Conservation (phyloP, 1,140 invertebrate species). For the Trichonephila clavipes region DNA sequence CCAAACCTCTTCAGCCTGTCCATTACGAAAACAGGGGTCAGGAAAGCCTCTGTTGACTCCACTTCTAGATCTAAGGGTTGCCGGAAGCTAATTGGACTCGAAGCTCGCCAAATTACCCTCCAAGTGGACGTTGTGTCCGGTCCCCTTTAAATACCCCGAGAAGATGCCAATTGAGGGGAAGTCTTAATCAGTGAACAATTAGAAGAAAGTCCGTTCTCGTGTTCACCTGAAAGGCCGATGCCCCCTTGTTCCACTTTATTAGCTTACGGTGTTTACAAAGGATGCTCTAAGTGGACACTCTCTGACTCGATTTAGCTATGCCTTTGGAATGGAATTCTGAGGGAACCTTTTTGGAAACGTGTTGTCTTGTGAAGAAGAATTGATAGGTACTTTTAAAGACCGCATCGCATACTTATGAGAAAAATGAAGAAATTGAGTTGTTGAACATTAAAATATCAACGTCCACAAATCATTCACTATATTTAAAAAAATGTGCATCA, state of each 20-base stretch:
- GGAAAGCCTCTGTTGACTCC: neutral
- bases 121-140: neutral
- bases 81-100: neutral
- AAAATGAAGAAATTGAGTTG: too few relatives aligned
- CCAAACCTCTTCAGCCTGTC: neutral
- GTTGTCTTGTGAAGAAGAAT: too few relatives aligned
- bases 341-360: neutral
- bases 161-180: slow-evolving; percentile 3
- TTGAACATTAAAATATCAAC: too few relatives aligned
- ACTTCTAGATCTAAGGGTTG: neutral
- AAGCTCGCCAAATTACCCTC: slow-evolving; percentile 32
- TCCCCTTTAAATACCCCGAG: slow-evolving; percentile 9
- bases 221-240: neutral
- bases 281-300: neutral
- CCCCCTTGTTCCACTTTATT: neutral
- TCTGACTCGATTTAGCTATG: neutral
- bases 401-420: too few relatives aligned
- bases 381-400: too few relatives aligned
- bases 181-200: slow-evolving; percentile 59
- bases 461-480: too few relatives aligned
- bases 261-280: slow-evolving; percentile 14
- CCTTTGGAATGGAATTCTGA: neutral
- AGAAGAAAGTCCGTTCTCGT: slow-evolving; percentile 56
- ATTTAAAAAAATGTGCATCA: too few relatives aligned
- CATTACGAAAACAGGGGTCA: neutral